phyloP scores from a whole-genome alignment of 2,797 vertebrate genomes.

The Myotis daubentonii region DNA sequence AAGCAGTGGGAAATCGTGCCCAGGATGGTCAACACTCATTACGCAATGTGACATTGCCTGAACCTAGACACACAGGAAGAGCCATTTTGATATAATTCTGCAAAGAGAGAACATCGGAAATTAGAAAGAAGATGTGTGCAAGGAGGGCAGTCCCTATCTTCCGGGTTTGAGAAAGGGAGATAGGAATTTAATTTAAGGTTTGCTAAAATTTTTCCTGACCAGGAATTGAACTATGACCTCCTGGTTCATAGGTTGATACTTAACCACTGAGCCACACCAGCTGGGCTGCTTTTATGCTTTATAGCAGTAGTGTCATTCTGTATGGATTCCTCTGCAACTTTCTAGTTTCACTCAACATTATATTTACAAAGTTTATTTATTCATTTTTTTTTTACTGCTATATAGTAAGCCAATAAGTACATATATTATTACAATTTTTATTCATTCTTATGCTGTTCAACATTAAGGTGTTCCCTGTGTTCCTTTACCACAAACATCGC shows the following conservation, averaged over 20 bases:
- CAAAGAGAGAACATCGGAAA: neutral
- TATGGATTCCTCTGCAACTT: neutral
- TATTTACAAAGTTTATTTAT: neutral
- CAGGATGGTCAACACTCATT: too few relatives aligned
- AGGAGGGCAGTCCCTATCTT: neutral
- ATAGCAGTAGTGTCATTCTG: neutral
- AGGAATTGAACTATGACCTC: too few relatives aligned
- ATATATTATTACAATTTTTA: neutral
- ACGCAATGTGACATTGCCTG: accelerated
- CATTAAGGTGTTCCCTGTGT: neutral
- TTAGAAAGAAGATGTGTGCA: neutral
- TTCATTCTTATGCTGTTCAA: neutral
- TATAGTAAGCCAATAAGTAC: neutral
- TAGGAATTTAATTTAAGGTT: neutral
- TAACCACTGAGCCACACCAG: too few relatives aligned
- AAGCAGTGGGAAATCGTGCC: neutral
- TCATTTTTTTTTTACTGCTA: neutral
- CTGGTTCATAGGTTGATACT: too few relatives aligned
- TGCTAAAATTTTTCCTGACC: too few relatives aligned
- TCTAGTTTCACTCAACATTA: neutral
- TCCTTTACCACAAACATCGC: neutral
- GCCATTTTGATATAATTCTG: neutral
- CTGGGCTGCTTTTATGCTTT: neutral
- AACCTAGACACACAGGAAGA: neutral
- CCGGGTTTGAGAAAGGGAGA: neutral